A percentile compares a stretch with the other conserved stretches of the same genome.
These are phyloP conservation scores for Stenurella melanura DNA, from an alignment of 2,888 invertebrate species.

Conservation along the genomic window DNA sequence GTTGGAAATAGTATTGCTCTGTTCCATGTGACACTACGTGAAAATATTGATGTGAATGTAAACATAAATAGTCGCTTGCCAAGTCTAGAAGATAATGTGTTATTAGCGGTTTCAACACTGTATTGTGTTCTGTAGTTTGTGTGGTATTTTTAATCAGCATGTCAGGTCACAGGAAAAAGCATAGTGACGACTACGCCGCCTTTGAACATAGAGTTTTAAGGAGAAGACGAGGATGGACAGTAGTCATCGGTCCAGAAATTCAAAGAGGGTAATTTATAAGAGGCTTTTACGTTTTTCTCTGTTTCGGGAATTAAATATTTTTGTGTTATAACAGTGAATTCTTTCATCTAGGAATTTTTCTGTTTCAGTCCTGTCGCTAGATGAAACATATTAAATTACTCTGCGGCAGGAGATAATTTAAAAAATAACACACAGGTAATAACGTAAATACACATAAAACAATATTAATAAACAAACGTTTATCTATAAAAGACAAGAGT, in stretches of 20 bases:
- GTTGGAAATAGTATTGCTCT: not conserved
- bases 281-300: not conserved
- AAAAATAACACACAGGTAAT: too few species aligned
- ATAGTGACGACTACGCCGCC: conserved; percentile 65
- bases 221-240: conserved; percentile 84
- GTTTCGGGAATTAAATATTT: not conserved
- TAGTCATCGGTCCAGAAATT: conserved; percentile 83
- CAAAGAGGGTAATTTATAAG: conserved; percentile 74
- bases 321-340: not conserved
- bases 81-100: conserved; percentile 34
- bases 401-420: too few species aligned
- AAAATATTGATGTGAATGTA: conserved; percentile 32
- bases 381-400: too few species aligned
- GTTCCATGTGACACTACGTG: conserved; percentile 15
- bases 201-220: conserved; percentile 71
- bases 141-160: not conserved
- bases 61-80: conserved; percentile 38
- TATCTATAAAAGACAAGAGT: too few species aligned
- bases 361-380: too few species aligned
- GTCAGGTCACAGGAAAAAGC: conserved; percentile 51
- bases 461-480: too few species aligned
- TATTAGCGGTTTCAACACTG: conserved; percentile 21
- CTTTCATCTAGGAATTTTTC: not conserved
- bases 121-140: conserved; percentile 16
- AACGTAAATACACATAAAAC: too few species aligned